phyloP scores from a whole-genome alignment of 2,797 vertebrate species.

The Champsocephalus esox region DNA sequence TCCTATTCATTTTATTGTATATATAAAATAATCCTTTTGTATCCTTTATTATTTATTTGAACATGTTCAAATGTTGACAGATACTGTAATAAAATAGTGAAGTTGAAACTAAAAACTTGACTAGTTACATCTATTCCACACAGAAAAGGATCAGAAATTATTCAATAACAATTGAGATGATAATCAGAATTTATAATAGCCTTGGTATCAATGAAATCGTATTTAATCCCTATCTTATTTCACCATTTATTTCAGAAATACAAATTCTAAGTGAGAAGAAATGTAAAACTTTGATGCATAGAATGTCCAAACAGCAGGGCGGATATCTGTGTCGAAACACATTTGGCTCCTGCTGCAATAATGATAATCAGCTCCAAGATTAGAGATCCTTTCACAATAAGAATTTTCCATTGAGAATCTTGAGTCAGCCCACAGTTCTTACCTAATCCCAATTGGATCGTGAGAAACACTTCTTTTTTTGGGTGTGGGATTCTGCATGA shows the following conservation, averaged over 20 bases:
- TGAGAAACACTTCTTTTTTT: slow-evolving; percentile 4
- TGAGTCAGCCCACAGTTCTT: slow-evolving; percentile 14
- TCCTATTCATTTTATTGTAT: too few relatives aligned
- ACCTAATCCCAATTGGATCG: slow-evolving; percentile 9
- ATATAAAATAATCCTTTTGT: too few relatives aligned
- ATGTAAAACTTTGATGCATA: not conserved
- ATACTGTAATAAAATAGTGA: too few relatives aligned
- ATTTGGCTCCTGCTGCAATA: slow-evolving; percentile 13
- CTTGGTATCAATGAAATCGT: too few relatives aligned
- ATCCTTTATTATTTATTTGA: too few relatives aligned
- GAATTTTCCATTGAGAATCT: slow-evolving; percentile 4
- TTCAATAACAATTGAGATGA: too few relatives aligned
- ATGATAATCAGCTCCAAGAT: not conserved
- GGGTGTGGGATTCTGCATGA: slow-evolving; percentile 2
- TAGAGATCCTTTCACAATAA: slow-evolving; percentile 1
- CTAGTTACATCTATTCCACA: too few relatives aligned
- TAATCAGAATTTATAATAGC: too few relatives aligned
- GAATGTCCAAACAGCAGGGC: not conserved
- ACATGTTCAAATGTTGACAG: too few relatives aligned
- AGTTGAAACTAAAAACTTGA: too few relatives aligned
- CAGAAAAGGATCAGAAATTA: too few relatives aligned
- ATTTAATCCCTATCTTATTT: too few relatives aligned
- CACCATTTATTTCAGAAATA: not conserved
- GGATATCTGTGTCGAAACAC: not conserved
- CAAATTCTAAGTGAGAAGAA: not conserved